Base-by-base conservation (phyloP, 2,113 vertebrate species). In the Panthera leo region DNA sequence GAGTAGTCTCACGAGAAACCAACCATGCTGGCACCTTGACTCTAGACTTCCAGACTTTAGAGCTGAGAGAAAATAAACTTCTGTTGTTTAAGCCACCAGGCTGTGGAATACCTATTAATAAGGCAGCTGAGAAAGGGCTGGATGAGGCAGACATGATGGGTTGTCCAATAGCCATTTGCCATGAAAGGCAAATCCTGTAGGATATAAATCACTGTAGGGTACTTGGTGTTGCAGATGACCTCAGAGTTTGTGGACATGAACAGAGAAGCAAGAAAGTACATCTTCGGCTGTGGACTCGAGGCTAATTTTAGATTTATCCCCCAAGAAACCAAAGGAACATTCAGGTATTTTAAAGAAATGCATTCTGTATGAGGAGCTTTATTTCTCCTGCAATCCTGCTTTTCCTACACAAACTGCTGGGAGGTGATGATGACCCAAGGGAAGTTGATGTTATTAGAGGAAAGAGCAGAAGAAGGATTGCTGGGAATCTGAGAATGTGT, bases 301-400 rank as follows among this genome's bases (percentile, higher is more conserved):
- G 23, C n/a, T 48, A 14, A n/a, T 92, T 19, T 29, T 42, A 79
- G 19, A 55, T 63, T 89, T 63, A 36, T 71, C 21, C 16, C n/a
- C n/a, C 12, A 55, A 29, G n/a, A 67, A 91, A n/a, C 63, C 67
- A 39, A 73, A 58, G 34, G 31, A 95, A 71, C 19, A 63, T 34
- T 42, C 31, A 84, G 70, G 21, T 73, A n/a, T 73, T 97, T 92
- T 86, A 87, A 93, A 96, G 78, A 93, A 73, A 95, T 16, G 12
- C 16, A 61, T 19, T 86, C n/a, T 34, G 3, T 67, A 42, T 42
- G 27, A 80, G 12, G 13, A 8, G 5, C 5, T 39, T 42, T 9
- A 67, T 83, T 96, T 89, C 34, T 91, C 31, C 9, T 55, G 42
- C 16, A 42, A 61, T 42, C 45, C 19, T 93, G 15, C n/a, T 76